Conservation (phyloP, 2,888 invertebrate species). For the Andrena trimmerana region DNA sequence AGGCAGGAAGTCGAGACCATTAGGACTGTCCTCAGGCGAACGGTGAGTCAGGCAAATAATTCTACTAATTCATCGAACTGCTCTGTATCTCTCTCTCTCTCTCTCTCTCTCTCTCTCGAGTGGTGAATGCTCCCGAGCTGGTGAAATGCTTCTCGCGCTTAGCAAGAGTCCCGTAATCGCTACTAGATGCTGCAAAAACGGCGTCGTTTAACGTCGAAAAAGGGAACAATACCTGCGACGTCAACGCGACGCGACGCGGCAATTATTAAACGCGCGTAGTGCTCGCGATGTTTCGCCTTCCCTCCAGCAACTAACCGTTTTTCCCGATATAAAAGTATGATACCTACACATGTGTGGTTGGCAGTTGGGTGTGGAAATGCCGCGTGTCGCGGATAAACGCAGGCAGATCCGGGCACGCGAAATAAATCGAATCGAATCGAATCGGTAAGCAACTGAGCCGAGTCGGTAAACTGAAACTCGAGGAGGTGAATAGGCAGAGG, state of each 20-base stretch:
- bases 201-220: too few species aligned
- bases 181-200: too few species aligned
- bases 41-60: conserved; percentile 74
- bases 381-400: conserved; percentile 1
- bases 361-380: neutral
- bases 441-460: conserved; percentile 28
- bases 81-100: neutral
- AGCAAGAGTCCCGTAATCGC: too few species aligned
- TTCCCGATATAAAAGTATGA: conserved; percentile 7
- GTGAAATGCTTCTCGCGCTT: neutral
- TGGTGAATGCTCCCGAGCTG: neutral
- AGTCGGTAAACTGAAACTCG: neutral
- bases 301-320: too few species aligned
- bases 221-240: too few species aligned
- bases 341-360: too few species aligned
- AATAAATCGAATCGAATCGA: conserved; percentile 7
- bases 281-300: too few species aligned
- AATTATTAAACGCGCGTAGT: too few species aligned
- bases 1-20: conserved; percentile 80
- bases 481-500: neutral
- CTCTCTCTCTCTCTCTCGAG: neutral
- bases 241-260: too few species aligned
- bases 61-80: neutral
- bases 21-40: conserved; percentile 80
- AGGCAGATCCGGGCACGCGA: neutral